Conservation (phyloP, 2,888 invertebrate genomes). For the Chalcis sispes region DNA sequence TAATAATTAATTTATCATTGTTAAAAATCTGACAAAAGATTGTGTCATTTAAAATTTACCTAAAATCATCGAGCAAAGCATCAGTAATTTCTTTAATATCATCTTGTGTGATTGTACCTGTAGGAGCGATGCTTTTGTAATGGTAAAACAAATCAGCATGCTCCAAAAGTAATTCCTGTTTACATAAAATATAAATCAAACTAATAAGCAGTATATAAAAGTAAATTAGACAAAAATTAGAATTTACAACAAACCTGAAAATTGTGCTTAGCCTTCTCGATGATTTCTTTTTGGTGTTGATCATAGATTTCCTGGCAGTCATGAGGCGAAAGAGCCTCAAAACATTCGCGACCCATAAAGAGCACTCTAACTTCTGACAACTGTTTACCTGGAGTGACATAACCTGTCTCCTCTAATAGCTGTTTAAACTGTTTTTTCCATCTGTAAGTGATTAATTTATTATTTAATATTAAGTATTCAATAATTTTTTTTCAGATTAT, state of each 20-base stretch:
- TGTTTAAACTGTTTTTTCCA: slow-evolving; percentile 97
- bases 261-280: slow-evolving; percentile 92
- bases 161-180: slow-evolving; percentile 90
- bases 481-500: neutral
- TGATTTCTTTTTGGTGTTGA: slow-evolving; percentile 93
- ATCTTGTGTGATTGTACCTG: slow-evolving; percentile 94
- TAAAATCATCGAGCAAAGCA: slow-evolving; percentile 92
- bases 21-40: slow-evolving; percentile 5
- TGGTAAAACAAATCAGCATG: slow-evolving; percentile 95
- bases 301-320: slow-evolving; percentile 96
- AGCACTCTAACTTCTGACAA: slow-evolving; percentile 92
- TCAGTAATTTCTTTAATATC: slow-evolving; percentile 96
- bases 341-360: slow-evolving; percentile 96
- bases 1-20: slow-evolving; percentile 1
- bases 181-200: slow-evolving; percentile 6
- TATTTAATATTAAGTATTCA: neutral
- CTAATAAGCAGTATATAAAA: neutral
- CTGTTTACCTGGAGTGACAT: slow-evolving; percentile 96
- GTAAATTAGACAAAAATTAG: neutral
- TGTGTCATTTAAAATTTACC: slow-evolving; percentile 77
- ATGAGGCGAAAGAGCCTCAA: slow-evolving; percentile 91
- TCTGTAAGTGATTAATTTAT: slow-evolving; percentile 76
- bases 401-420: slow-evolving; percentile 93
- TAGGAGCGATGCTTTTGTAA: slow-evolving; percentile 92
- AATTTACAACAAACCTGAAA: slow-evolving; percentile 81